A percentile compares a stretch with the other conserved stretches of the same genome.
Conservation (phyloP, 2,113 vertebrate species). For the Pygoscelis adeliae region DNA sequence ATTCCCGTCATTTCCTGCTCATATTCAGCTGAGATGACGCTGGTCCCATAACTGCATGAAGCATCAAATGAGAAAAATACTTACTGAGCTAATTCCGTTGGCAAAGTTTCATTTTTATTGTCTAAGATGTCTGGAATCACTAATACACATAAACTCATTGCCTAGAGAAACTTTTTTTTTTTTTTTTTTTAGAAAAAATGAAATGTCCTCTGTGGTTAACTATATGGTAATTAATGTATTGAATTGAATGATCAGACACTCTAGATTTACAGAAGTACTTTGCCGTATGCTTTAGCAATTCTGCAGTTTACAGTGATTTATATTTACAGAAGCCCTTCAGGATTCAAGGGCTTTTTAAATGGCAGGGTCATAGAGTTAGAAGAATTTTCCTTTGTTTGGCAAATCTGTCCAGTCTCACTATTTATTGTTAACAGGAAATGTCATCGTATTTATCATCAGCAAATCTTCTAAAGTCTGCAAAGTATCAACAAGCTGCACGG, state of each 20-base stretch:
- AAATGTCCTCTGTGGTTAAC: not conserved
- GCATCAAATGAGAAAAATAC: not conserved
- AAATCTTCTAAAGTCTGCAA: not conserved
- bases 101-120: not conserved
- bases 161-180: not conserved
- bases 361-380: not conserved
- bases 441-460: not conserved
- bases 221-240: not conserved
- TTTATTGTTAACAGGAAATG: slow-evolving; percentile 14
- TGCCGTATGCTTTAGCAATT: not conserved
- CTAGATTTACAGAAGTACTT: not conserved
- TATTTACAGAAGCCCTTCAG: not conserved
- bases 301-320: not conserved
- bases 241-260: not conserved
- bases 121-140: not conserved
- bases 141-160: not conserved
- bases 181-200: not conserved
- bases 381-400: slow-evolving; percentile 13
- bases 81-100: not conserved
- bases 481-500: not conserved
- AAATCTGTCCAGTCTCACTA: not conserved
- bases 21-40: not conserved
- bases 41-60: not conserved
- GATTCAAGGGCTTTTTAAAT: not conserved
- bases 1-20: not conserved